Evolutionary conservation across 2,797 vertebrate species (phyloP), one percentile per base, ranked within the genome.

Genomic region (Holocentrus rufus): DNA sequence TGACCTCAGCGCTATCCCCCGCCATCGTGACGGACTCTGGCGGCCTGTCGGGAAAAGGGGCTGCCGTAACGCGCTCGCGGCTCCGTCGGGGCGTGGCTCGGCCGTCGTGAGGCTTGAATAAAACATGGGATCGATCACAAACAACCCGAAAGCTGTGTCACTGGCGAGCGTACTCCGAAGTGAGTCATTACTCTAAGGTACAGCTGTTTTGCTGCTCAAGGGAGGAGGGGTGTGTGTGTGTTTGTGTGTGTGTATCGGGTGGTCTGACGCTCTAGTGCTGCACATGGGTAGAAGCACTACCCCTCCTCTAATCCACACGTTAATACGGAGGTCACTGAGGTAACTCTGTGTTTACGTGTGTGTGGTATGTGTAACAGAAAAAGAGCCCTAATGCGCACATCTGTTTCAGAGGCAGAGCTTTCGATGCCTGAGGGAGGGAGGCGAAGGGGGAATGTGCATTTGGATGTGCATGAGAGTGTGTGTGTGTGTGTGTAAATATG

Each of bases 51-150:
- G 52, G 27, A n/a, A n/a, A n/a, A n/a, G n/a, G n/a, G 56, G 58
- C 20, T 25, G 59, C 30, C 31, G 56, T 1, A 18, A 27, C 65
- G 69, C 49, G 70, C 10, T 62, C 17, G 50, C 53, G 58, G 53
- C 66, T 77, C 44, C 11, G 57, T 54, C 50, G 60, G 47, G 59
- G 13, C 22, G 13, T 17, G 34, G 30, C 23, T 25, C 69, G 68
- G n/a, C 23, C 74, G 65, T 14, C 6, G 49, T 20, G 25, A 36
- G 17, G 25, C 69, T 58, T 82, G 65, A 87, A 87, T 83, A 84
- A 88, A 91, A 90, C 77, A 86, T 81, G 73, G 55, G 59, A 68
- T 57, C 72, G 62, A 65, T 84, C 72, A 72, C 27, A 65, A 79
- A 52, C 75, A 65, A 60, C 69, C 52, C 2, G 2, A 61, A 34